phyloP scores from a whole-genome alignment of 37 sponge, comb jelly and placozoan species.

The Theonella swinhoei region DNA sequence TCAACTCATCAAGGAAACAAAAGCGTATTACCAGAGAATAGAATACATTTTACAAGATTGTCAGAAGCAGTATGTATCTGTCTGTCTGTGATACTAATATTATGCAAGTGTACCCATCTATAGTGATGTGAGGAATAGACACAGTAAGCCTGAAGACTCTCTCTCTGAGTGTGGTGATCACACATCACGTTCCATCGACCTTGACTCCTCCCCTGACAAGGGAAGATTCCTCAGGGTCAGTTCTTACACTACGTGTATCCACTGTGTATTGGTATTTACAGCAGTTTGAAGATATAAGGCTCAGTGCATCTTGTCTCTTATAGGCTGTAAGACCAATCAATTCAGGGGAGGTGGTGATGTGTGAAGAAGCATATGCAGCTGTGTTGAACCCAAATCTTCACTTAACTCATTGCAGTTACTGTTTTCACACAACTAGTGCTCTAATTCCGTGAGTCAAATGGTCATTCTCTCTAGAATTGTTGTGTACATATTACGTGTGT shows the following conservation, averaged over 20 bases:
- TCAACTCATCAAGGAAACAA: background rate
- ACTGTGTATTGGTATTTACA: background rate
- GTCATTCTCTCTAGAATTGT: background rate
- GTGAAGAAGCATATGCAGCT: conserved; percentile 48
- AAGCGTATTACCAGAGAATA: background rate
- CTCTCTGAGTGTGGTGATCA: background rate
- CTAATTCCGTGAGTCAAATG: conserved; percentile 37
- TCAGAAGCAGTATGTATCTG: background rate
- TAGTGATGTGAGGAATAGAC: background rate
- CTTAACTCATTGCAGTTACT: conserved; percentile 41
- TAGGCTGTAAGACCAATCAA: conserved; percentile 18
- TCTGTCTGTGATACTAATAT: no score
- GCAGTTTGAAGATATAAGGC: background rate
- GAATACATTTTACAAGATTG: background rate
- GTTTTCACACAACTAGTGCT: conserved; percentile 6
- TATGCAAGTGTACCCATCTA: no score
- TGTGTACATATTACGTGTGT: background rate
- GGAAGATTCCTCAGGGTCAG: conserved; percentile 25
- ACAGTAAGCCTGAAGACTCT: background rate
- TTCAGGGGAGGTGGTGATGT: conserved; percentile 30
- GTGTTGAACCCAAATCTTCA: conserved; percentile 27
- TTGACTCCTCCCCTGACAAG: background rate
- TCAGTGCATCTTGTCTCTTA: no score
- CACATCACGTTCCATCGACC: background rate
- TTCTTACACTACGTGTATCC: background rate